Base-by-base conservation (phyloP, 2,797 vertebrate species). In the Graptemys geographica region DNA sequence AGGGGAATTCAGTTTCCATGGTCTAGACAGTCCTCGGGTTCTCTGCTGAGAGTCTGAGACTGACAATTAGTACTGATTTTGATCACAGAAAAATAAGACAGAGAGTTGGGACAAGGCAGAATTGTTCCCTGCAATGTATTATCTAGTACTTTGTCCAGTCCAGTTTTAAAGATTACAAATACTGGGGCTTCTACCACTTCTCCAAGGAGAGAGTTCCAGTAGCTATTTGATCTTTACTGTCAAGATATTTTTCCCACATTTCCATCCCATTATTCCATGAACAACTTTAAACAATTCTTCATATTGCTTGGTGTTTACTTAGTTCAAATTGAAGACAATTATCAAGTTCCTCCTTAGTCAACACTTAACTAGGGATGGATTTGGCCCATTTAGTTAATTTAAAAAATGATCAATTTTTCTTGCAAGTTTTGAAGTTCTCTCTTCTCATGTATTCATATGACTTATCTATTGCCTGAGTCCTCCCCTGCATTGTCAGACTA, bases 91-190 rank as follows among this genome's bases (percentile, higher is more conserved):
- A 87, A 33, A 69, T 9, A n/a, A n/a, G 6, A 90, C 25, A 78
- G 10, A 78, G 25, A 11, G 2, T 8, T 1, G 1, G 41, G 57
- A 33, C 0, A 0, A 92, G 4, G 55, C 90, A 41, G 0, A 0
- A 44, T 56, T 2, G 10, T 86, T 92, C 91, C 4, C 15, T 79
- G 2, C 51, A 78, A 31, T 78, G 25, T 28, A 33, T 90, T 80
- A 72, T 88, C 82, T 88, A 88, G 47, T 52, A 47, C 62, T n/a
- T 37, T 31, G 33, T 87, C 57, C 88, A 41, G 12, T 27, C 6
- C 74, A 8, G 44, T 49, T 78, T 78, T 78, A 78, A 78, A 78
- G 41, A 27, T 44, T 27, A 47, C 72, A 76, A 8, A 37, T 69
- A n/a, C 62, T 27, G 41, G 11, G 23, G 12, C 23, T 44, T 76